Evolutionary conservation across 2,113 vertebrate genomes (phyloP).

Genomic region (Cyanoderma ruficeps): DNA sequence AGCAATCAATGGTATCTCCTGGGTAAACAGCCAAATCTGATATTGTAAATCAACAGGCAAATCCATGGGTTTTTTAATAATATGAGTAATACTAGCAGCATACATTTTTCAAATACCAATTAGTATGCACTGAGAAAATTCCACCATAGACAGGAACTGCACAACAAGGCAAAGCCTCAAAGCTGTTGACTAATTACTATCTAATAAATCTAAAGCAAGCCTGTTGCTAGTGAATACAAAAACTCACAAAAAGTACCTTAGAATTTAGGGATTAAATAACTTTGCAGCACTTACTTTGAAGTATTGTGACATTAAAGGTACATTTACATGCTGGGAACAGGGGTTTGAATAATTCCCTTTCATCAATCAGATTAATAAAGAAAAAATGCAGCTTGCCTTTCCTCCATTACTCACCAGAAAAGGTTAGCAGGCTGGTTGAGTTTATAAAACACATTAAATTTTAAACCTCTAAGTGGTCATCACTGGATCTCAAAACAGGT

Average conservation of each 20-base stretch:
- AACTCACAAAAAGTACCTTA: not conserved
- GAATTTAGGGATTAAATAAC: not conserved
- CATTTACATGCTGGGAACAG: no score
- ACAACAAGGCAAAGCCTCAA: not conserved
- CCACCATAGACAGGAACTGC: not conserved
- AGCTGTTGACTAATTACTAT: not conserved
- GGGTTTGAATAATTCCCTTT: not conserved
- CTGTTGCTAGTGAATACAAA: not conserved
- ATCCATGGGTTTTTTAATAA: not conserved
- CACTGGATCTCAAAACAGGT: not conserved
- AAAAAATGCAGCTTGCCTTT: not conserved
- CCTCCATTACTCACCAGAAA: not conserved
- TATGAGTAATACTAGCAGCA: fast-evolving
- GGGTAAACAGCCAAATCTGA: not conserved
- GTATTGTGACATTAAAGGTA: not conserved
- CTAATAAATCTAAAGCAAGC: not conserved
- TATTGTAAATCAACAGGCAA: not conserved
- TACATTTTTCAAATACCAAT: not conserved
- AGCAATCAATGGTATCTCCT: not conserved
- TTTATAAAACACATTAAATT: not conserved
- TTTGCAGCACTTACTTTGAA: not conserved
- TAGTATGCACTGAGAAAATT: not conserved
- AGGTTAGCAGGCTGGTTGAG: not conserved
- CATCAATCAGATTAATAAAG: not conserved
- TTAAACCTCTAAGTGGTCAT: not conserved